phyloP scores from a whole-genome alignment of 53 echinoderm and acorn worm species.

The Glandiceps talaboti region DNA sequence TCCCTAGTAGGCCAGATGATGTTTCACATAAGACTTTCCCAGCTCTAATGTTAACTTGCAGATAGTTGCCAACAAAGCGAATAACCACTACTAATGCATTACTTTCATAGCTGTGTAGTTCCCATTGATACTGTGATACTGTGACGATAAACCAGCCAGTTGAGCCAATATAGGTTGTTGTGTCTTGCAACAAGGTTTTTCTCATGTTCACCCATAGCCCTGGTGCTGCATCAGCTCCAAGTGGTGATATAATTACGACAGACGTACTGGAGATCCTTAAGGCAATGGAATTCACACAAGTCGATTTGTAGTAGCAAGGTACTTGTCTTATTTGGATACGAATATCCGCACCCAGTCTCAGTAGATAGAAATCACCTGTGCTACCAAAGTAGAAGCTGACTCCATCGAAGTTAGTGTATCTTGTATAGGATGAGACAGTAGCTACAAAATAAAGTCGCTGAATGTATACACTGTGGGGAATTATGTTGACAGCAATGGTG shows the following conservation, averaged over 20 bases:
- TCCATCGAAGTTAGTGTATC: constrained; percentile 65
- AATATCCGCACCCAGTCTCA: not conserved
- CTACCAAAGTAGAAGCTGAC: constrained; percentile 49
- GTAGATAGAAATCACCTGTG: constrained; percentile 64
- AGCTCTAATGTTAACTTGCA: constrained; percentile 34
- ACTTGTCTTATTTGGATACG: constrained; percentile 61
- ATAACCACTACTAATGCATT: constrained; percentile 19
- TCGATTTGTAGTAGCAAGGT: constrained; percentile 46
- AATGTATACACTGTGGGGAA: not conserved
- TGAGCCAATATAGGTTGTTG: constrained; percentile 11
- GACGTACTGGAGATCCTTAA: constrained; percentile 6
- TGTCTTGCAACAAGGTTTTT: constrained; percentile 10
- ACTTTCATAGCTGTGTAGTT: constrained; percentile 11
- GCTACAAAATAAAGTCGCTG: constrained; percentile 17
- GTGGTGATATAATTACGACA: constrained; percentile 60
- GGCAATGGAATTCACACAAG: constrained; percentile 57
- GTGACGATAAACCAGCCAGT: constrained; percentile 43
- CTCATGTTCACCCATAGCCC: constrained; percentile 51
- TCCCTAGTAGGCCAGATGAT: constrained; percentile 54
- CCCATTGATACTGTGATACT: constrained; percentile 8
- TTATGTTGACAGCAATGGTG: constrained; percentile 25
- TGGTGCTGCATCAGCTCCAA: constrained; percentile 17
- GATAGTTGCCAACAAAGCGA: constrained; percentile 32
- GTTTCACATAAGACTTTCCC: constrained; percentile 26
- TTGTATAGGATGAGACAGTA: constrained; percentile 33